phyloP scores from a whole-genome alignment of 2,797 vertebrate genomes.

The Spinus pinus region DNA sequence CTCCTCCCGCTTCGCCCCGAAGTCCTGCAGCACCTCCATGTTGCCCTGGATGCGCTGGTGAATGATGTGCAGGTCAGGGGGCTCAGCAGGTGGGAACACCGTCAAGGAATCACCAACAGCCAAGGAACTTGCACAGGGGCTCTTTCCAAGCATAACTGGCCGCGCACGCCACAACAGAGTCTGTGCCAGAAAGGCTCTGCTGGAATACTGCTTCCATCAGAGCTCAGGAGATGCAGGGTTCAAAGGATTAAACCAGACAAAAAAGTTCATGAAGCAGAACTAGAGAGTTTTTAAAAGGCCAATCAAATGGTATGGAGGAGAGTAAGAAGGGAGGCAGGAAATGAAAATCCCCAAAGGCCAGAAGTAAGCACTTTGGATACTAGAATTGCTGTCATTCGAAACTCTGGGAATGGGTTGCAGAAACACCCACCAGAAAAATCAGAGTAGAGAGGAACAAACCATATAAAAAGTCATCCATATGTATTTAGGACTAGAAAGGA shows the following conservation, averaged over 20 bases:
- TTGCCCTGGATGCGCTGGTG: constrained; percentile 95
- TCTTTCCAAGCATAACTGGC: neutral
- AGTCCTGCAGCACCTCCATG: constrained; percentile 89
- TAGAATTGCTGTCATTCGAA: neutral
- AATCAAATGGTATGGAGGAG: neutral
- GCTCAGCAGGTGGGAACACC: constrained; percentile 70
- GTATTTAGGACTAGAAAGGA: neutral
- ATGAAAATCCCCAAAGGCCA: neutral
- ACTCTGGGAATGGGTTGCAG: neutral
- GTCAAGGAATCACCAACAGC: constrained; percentile 61
- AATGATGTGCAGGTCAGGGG: constrained; percentile 85
- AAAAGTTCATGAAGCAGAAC: neutral
- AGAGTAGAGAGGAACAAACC: neutral
- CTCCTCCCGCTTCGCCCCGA: constrained; percentile 83
- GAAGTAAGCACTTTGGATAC: neutral
- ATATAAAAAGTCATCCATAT: neutral
- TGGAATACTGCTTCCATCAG: neutral
- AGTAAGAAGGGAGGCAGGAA: neutral
- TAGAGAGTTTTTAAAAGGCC: neutral
- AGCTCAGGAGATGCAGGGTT: neutral
- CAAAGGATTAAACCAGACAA: accelerated
- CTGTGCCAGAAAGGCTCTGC: accelerated
- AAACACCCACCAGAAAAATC: neutral
- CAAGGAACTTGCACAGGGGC: accelerated
- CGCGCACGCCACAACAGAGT: accelerated